phyloP scores from a whole-genome alignment of 2,113 vertebrate species.

The Prietella phreatophila region DNA sequence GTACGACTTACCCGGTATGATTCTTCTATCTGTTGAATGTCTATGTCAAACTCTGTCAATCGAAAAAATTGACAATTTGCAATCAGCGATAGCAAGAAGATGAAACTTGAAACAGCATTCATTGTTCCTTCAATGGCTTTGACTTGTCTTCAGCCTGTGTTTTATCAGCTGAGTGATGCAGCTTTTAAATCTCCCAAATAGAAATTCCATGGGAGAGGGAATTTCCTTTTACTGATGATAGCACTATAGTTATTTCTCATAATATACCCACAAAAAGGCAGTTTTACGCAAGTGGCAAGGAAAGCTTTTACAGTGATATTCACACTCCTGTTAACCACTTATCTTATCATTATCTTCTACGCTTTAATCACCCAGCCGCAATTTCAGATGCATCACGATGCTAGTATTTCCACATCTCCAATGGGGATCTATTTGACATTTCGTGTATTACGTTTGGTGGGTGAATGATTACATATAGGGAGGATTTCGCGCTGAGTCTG shows the following conservation, averaged over 20 bases:
- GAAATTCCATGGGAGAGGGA: conserved; percentile 40
- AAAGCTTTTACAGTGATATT: conserved; percentile 24
- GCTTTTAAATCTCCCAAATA: conserved; percentile 31
- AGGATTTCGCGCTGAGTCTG: not conserved
- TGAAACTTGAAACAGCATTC: conserved; percentile 10
- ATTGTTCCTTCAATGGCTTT: conserved; percentile 20
- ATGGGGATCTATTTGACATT: not conserved
- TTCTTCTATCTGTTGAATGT: not conserved
- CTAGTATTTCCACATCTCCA: conserved; percentile 30
- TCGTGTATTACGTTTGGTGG: not conserved
- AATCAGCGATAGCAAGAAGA: conserved; percentile 10
- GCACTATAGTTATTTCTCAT: conserved; percentile 37
- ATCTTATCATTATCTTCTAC: conserved; percentile 30
- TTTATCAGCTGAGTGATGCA: not conserved
- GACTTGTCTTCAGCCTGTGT: conserved; percentile 12
- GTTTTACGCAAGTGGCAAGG: conserved; percentile 35
- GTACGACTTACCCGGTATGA: not conserved
- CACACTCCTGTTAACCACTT: conserved; percentile 21
- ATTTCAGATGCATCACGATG: conserved; percentile 13
- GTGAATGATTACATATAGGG: not conserved
- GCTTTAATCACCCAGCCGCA: conserved; percentile 10
- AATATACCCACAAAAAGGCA: conserved; percentile 15
- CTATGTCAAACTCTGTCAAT: conserved; percentile 13
- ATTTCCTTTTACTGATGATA: conserved; percentile 11
- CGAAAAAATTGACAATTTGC: not conserved